Percentiles rank a stretch among this genome's conserved stretches.
Evolutionary conservation across 2,888 invertebrate genomes (phyloP).

Genomic region (Cyclophora albipunctata): DNA sequence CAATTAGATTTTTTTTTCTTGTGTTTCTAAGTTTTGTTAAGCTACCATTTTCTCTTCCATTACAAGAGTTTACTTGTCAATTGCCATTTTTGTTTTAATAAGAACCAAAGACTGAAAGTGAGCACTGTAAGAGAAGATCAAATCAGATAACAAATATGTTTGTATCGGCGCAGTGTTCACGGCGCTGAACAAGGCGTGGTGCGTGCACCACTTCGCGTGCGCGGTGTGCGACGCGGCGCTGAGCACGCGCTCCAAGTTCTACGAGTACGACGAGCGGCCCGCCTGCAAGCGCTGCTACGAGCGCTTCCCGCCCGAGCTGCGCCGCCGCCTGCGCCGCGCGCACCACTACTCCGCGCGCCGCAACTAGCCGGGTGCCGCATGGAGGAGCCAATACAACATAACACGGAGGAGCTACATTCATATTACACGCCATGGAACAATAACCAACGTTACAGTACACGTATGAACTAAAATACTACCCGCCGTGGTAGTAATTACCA

Average conservation of each 20-base stretch:
- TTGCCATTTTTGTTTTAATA: too few species aligned
- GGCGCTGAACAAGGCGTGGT: conserved; percentile 99
- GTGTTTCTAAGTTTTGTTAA: too few species aligned
- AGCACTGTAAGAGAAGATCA: too few species aligned
- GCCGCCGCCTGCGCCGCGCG: conserved; percentile 92
- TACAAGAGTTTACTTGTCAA: too few species aligned
- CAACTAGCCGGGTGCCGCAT: conserved; percentile 11
- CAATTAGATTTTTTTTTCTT: too few species aligned
- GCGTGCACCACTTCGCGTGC: conserved; percentile 98
- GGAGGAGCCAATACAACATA: neutral
- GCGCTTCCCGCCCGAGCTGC: conserved; percentile 94
- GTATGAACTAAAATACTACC: too few species aligned
- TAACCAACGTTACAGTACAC: too few species aligned
- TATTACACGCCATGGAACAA: neutral
- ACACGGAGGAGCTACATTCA: too few species aligned
- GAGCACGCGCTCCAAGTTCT: conserved; percentile 98
- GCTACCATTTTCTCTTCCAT: too few species aligned
- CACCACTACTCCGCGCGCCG: conserved; percentile 84
- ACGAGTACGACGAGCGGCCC: conserved; percentile 98
- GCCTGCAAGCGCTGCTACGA: conserved; percentile 99
- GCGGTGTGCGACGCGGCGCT: conserved; percentile 96
- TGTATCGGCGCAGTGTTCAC: conserved; percentile 85
- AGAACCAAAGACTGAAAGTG: too few species aligned
- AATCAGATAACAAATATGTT: too few species aligned
- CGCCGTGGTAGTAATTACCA: too few species aligned